A percentile compares a stretch with the other conserved stretches of the same genome.
These are phyloP conservation scores for Epistrophella euchroma DNA, from an alignment of 2,888 invertebrate genomes.

Conservation along the genomic window DNA sequence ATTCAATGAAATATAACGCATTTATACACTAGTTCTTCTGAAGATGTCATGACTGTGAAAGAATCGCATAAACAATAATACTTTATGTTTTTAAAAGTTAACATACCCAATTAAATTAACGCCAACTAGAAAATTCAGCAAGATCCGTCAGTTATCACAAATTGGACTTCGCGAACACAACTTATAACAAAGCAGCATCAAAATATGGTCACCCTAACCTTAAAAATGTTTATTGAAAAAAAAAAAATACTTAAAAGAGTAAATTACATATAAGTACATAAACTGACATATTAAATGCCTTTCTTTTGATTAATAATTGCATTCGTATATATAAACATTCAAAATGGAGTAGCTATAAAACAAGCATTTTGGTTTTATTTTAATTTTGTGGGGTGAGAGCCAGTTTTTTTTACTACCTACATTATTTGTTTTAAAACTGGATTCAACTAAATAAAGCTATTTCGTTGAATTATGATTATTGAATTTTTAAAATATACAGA, in stretches of 20 bases:
- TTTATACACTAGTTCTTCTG: no score
- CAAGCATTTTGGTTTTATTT: constrained; percentile 45
- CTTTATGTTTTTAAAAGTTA: no score
- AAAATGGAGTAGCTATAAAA: constrained; percentile 37
- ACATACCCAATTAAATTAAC: no score
- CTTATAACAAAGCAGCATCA: no score
- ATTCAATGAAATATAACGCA: no score
- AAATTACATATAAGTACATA: neutral
- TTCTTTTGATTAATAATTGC: constrained; percentile 29
- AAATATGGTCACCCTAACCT: neutral
- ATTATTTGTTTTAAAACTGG: constrained; percentile 38
- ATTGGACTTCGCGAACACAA: no score
- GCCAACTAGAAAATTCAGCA: no score
- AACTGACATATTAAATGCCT: neutral
- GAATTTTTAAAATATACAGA: constrained; percentile 41
- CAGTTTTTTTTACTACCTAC: neutral
- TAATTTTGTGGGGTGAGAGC: constrained; percentile 1
- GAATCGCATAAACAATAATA: no score
- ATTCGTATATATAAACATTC: constrained; percentile 23
- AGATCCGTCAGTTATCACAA: no score
- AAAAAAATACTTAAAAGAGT: neutral
- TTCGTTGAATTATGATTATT: constrained; percentile 56
- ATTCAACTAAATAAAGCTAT: constrained; percentile 59
- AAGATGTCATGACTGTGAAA: no score
- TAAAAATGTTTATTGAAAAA: no score